Percentiles rank a stretch among this genome's conserved stretches.
These are phyloP conservation scores for Stegodyphus mimosarum DNA, from an alignment of 1,140 invertebrate genomes.

Conservation along the genomic window DNA sequence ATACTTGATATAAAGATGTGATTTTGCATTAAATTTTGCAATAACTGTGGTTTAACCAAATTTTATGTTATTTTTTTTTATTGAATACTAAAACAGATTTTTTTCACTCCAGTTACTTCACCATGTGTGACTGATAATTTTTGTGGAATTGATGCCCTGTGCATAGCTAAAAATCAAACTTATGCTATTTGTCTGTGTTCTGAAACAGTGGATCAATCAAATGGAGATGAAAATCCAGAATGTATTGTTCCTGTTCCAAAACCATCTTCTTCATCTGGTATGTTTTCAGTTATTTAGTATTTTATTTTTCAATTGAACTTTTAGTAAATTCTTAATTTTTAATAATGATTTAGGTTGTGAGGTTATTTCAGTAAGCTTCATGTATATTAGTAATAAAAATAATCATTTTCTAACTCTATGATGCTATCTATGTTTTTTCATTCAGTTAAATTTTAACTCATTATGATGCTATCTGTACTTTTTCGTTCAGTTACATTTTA, in stretches of 20 bases:
- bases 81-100: not conserved
- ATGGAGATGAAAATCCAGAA: constrained; percentile 23
- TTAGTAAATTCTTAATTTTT: too few relatives aligned
- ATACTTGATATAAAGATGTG: too few relatives aligned
- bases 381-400: too few relatives aligned
- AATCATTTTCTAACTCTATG: too few relatives aligned
- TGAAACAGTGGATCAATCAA: constrained; percentile 71
- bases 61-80: not conserved
- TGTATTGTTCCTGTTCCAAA: constrained; percentile 53
- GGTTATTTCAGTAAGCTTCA: too few relatives aligned
- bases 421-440: not conserved
- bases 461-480: not conserved
- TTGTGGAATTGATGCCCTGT: constrained; percentile 70
- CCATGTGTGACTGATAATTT: constrained; percentile 67
- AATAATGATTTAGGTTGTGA: too few relatives aligned
- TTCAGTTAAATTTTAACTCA: not conserved
- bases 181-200: constrained; percentile 75
- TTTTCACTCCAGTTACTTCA: constrained; percentile 65
- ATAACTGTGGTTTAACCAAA: too few relatives aligned
- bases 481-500: too few relatives aligned
- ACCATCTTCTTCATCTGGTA: constrained; percentile 14
- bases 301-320: not conserved
- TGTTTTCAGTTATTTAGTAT: not conserved
- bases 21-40: too few relatives aligned
- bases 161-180: constrained; percentile 63